Conservation (phyloP, 2,888 invertebrate genomes). For the Malthinus seriepunctatus region DNA sequence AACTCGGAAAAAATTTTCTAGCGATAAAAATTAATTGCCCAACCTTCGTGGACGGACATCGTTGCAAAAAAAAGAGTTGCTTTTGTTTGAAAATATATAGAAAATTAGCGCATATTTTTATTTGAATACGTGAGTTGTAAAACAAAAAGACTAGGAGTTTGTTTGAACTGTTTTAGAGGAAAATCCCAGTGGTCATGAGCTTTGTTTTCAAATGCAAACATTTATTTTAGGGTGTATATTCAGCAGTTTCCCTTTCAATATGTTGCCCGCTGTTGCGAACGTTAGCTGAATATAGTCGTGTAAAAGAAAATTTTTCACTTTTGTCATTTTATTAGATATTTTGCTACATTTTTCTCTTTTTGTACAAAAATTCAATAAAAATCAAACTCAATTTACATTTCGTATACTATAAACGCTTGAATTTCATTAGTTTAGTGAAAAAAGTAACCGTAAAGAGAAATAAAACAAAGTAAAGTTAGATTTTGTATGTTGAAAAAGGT, state of each 20-base stretch:
- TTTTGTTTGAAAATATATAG: slow-evolving; percentile 1
- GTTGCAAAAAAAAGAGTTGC: neutral
- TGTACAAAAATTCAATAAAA: too few relatives aligned
- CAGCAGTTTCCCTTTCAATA: slow-evolving; percentile 20
- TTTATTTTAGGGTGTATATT: slow-evolving; percentile 16
- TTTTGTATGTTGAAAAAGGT: neutral
- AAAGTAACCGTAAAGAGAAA: slow-evolving; percentile 7
- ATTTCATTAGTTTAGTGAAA: neutral
- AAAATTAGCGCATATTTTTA: slow-evolving; percentile 2
- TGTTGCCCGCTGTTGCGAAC: slow-evolving; percentile 11
- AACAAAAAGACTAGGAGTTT: slow-evolving; percentile 12
- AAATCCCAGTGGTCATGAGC: slow-evolving; percentile 20
- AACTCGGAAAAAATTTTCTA: too few relatives aligned
- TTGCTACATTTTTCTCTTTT: neutral
- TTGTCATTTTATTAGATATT: slow-evolving; percentile 1
- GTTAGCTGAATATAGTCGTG: slow-evolving; percentile 10
- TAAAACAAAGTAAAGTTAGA: slow-evolving; percentile 12
- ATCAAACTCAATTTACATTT: too few relatives aligned
- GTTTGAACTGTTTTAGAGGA: slow-evolving; percentile 8
- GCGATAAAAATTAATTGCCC: too few relatives aligned
- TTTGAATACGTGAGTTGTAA: slow-evolving; percentile 4
- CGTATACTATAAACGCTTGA: too few relatives aligned
- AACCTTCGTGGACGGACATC: neutral
- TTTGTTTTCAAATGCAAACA: slow-evolving; percentile 11
- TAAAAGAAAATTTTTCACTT: slow-evolving; percentile 13